phyloP scores from a whole-genome alignment of 2,888 invertebrate species.

The Amphiduros pacificus region DNA sequence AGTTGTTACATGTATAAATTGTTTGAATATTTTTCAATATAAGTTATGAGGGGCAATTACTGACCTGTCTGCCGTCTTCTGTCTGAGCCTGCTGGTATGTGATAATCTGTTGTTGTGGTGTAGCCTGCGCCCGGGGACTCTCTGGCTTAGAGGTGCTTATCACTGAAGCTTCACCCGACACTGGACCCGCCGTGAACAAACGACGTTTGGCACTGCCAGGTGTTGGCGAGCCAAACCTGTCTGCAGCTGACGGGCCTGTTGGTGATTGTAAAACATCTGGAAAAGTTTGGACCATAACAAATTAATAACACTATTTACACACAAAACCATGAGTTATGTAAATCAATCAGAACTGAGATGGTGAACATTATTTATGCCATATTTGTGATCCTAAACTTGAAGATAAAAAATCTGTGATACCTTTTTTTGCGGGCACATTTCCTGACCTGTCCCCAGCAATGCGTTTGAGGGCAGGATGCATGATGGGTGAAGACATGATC shows the following conservation, averaged over 20 bases:
- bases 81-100: conserved; percentile 46
- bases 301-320: background rate
- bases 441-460: conserved; percentile 30
- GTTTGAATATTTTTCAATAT: background rate
- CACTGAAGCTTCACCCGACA: conserved; percentile 2
- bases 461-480: conserved; percentile 48
- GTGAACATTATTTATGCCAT: too few relatives aligned
- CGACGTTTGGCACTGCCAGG: conserved; percentile 57
- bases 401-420: too few relatives aligned
- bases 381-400: too few relatives aligned
- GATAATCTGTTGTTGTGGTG: conserved; percentile 35
- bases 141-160: background rate
- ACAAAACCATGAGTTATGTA: too few relatives aligned
- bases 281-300: background rate
- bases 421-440: too few relatives aligned
- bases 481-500: conserved; percentile 36
- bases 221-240: conserved; percentile 53
- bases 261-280: conserved; percentile 41
- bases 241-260: conserved; percentile 45
- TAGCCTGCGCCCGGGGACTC: background rate
- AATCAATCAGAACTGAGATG: too few relatives aligned
- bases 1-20: background rate
- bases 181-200: conserved; percentile 42
- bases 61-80: conserved; percentile 50
- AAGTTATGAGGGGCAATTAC: too few relatives aligned